phyloP scores from a whole-genome alignment of 1,140 invertebrate genomes.

The Riptortus pedestris region DNA sequence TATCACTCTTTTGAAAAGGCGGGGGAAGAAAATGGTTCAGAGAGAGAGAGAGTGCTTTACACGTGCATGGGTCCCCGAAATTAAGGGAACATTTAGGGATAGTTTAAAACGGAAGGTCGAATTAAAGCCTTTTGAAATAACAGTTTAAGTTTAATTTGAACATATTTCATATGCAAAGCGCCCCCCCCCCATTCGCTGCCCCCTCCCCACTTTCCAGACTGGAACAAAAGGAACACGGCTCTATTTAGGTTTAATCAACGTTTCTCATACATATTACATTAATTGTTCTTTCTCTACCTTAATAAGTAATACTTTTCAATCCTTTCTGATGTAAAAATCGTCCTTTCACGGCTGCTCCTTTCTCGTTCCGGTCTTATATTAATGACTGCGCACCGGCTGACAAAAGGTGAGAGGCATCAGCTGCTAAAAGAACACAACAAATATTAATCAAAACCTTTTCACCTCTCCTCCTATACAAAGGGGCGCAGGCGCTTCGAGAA shows the following conservation, averaged over 20 bases:
- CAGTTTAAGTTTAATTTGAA: conserved; percentile 11
- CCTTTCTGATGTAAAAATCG: conserved; percentile 9
- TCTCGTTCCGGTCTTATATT: not conserved
- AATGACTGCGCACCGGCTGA: not conserved
- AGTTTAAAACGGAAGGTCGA: conserved; percentile 1
- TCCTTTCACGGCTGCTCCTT: not conserved
- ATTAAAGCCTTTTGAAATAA: conserved; percentile 18
- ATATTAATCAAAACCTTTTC: conserved; percentile 5
- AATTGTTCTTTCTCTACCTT: not conserved
- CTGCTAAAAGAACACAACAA: conserved; percentile 1
- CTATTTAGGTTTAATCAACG: not conserved
- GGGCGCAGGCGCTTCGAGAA: not conserved
- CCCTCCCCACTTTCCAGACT: not conserved
- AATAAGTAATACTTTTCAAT: conserved; percentile 13
- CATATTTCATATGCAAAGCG: conserved; percentile 17
- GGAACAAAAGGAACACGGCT: not conserved
- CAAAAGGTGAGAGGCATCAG: not conserved
- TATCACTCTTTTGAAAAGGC: too few relatives aligned
- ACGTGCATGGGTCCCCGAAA: not conserved
- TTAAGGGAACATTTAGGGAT: not conserved
- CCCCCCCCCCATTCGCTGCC: not conserved
- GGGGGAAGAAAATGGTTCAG: too few relatives aligned
- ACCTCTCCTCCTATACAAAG: not conserved
- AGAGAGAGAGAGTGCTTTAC: too few relatives aligned
- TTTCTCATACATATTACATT: not conserved